Base-by-base conservation (phyloP, 2,113 vertebrate species). In the Rana temporaria region DNA sequence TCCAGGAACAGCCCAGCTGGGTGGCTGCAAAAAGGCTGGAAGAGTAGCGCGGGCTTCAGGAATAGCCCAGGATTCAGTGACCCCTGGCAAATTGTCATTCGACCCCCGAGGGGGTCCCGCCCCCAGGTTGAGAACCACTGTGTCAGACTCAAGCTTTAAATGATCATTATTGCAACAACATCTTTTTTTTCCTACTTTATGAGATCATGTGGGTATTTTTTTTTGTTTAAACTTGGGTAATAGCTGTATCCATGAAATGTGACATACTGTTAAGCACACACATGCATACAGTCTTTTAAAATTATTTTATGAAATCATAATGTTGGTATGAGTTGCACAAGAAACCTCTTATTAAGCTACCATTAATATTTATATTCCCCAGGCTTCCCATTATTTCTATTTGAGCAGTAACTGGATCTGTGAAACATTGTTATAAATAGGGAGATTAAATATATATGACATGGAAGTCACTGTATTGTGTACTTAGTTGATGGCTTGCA, bases 401-500 rank as follows among this genome's bases (percentile, higher is more conserved):
- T 72, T 55, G 1, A 56, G 69, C 14, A 26, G 69, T 72, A 20
- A 72, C n/a, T 72, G 69, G 48, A 72, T 72, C 42, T 42, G 20
- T 72, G 12, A 15, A 53, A 55, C 56, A 72, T 55, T 55, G n/a
- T 55, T 53, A 72, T 55, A 72, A 72, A 72, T 72, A 6, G 68
- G 69, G 24, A 72, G 52, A 72, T 72, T 72, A 72, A 72, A 55
- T 72, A 55, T 55, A 55, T 42, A 26, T 55, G 69, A 72, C 69
- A 72, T 56, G 16, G 48, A 55, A 55, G 48, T 72, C 34, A 56
- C 11, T 72, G 16, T 24, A 55, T 24, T 55, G 69, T 72, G 42
- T 72, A 42, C 42, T 22, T 26, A 53, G 69, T 56, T 55, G 48
- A 12, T 52, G 17, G 16, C 20, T 24, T 52, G 42, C 42, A 71